phyloP scores from a whole-genome alignment of 2,797 vertebrate genomes.

The Pteronotus mesoamericanus region DNA sequence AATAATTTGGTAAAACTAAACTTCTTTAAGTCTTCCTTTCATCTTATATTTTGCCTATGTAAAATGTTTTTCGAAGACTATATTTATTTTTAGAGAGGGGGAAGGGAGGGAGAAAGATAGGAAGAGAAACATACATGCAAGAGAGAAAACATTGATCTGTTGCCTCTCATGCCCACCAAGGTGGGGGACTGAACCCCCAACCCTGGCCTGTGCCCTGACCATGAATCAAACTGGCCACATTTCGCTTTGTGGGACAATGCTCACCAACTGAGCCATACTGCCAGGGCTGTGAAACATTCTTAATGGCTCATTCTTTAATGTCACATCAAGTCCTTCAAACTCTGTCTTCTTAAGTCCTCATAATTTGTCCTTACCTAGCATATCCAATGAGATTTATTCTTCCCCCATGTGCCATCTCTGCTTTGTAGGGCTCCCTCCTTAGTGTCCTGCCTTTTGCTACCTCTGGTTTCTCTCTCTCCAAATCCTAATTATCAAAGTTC shows the following conservation, averaged over 20 bases:
- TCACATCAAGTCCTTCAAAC: background rate
- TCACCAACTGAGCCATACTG: background rate
- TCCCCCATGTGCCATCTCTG: background rate
- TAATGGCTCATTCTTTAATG: background rate
- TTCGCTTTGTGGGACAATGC: background rate
- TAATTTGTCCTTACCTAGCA: background rate
- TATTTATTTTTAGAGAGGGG: background rate
- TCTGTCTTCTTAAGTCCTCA: background rate
- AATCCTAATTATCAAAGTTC: background rate
- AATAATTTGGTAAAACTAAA: background rate
- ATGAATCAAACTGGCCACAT: background rate
- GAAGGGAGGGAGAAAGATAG: too few relatives aligned
- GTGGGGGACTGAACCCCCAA: background rate
- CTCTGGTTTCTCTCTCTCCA: background rate
- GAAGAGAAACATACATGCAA: background rate
- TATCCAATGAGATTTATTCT: background rate
- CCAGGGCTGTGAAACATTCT: background rate
- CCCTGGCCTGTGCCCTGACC: background rate
- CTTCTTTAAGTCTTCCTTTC: background rate
- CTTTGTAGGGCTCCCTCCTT: background rate
- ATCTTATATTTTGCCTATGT: background rate
- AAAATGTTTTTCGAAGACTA: background rate
- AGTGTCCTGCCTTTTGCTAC: background rate
- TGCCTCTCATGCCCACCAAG: background rate
- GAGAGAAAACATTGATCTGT: background rate